A percentile compares a stretch with the other conserved stretches of the same genome.
phyloP scores from a whole-genome alignment of 2,888 invertebrate genomes.

The Synanthedon formicaeformis region DNA sequence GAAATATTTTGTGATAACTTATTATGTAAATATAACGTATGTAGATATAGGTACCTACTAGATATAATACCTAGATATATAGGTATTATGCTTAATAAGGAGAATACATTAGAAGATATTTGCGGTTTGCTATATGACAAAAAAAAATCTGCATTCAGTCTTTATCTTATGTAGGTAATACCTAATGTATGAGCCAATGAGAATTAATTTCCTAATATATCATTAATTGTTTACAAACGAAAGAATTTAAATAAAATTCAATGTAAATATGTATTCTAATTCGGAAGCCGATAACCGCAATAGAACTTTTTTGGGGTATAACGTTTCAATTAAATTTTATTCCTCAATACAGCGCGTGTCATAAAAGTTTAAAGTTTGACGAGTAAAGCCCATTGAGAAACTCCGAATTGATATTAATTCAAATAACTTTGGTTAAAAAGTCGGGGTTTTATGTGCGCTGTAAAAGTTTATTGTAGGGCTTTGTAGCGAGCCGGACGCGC shows the following conservation, averaged over 20 bases:
- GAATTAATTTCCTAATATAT: too few species aligned
- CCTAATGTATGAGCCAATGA: too few species aligned
- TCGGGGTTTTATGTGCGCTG: slow-evolving; percentile 68
- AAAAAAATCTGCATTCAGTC: too few species aligned
- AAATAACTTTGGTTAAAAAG: slow-evolving; percentile 71
- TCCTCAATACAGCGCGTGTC: slow-evolving; percentile 64
- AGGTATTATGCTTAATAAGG: too few species aligned
- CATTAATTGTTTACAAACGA: neutral
- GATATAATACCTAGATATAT: too few species aligned
- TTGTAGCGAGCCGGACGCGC: slow-evolving; percentile 67
- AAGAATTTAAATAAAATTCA: slow-evolving; percentile 23
- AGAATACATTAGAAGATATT: too few species aligned
- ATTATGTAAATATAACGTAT: too few species aligned
- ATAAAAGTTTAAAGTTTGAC: slow-evolving; percentile 70
- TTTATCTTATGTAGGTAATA: too few species aligned
- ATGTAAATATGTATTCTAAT: slow-evolving; percentile 64
- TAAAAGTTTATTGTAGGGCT: slow-evolving; percentile 69
- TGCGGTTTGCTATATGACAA: too few species aligned
- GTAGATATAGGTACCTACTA: too few species aligned
- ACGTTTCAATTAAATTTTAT: slow-evolving; percentile 72
- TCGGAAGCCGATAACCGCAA: slow-evolving; percentile 69
- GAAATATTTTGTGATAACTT: too few species aligned
- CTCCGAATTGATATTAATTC: slow-evolving; percentile 71
- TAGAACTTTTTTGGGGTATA: slow-evolving; percentile 55
- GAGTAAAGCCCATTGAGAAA: slow-evolving; percentile 70